Evolutionary conservation across 1,140 invertebrate species (phyloP).

Genomic region (Coenobita brevimanus): DNA sequence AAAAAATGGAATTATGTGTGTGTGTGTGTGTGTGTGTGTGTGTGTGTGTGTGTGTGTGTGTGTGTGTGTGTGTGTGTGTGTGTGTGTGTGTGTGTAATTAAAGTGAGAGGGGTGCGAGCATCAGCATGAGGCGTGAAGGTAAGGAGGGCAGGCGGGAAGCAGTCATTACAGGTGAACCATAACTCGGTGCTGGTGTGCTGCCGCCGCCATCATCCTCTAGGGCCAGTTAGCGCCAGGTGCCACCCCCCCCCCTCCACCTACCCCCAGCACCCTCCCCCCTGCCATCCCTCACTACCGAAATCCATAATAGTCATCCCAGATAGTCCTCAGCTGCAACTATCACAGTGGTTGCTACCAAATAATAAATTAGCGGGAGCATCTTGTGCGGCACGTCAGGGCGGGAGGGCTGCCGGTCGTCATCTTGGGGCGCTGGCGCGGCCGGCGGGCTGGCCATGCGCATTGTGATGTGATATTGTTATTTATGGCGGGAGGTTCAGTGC

Average conservation of each 20-base stretch:
- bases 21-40: conserved; percentile 8
- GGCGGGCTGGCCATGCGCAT: conserved; percentile 62
- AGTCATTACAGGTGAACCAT: conserved; percentile 55
- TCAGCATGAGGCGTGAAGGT: conserved; percentile 30
- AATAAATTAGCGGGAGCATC: conserved; percentile 22
- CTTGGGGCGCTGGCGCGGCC: conserved; percentile 54
- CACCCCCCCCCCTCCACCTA: conserved; percentile 17
- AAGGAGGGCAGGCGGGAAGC: neutral
- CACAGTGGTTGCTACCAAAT: conserved; percentile 6
- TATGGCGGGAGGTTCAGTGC: conserved; percentile 65
- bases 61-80: too few species aligned
- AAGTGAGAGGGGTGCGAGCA: neutral
- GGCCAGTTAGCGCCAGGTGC: conserved; percentile 49
- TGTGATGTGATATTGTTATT: conserved; percentile 66
- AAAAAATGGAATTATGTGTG: too few species aligned
- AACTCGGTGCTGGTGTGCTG: conserved; percentile 23
- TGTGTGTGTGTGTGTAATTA: conserved; percentile 24
- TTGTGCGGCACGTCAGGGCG: conserved; percentile 32
- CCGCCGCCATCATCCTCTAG: conserved; percentile 23
- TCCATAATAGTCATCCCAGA: conserved; percentile 23
- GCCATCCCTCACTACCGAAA: neutral
- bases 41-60: too few species aligned
- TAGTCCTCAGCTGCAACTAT: neutral
- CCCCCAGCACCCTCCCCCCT: neutral
- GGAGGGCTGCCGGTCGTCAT: conserved; percentile 47